Evolutionary conservation across 2,797 vertebrate genomes (phyloP), one percentile per base, ranked within the genome.

Genomic region (Cottoperca gobio): DNA sequence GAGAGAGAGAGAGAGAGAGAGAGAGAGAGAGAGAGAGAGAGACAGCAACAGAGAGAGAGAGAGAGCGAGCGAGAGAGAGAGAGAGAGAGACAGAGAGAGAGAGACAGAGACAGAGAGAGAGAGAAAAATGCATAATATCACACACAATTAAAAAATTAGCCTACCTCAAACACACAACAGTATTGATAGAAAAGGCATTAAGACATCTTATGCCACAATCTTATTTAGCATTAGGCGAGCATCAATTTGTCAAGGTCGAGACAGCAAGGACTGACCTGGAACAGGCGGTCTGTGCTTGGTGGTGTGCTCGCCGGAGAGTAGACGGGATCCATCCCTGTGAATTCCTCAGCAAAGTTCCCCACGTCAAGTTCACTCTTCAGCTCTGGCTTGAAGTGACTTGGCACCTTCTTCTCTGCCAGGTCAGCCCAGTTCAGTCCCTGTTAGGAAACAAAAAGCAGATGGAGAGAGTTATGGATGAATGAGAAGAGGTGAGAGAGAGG

Each of bases 311-410:
- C 95, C 0, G 97, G 97, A 6, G 97, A 98, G 87, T 98, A 97
- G 35, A 97, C 95, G 0, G 97, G 97, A 42, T 97, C 97, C 94
- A 97, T 96, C 61, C 96, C 95, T 0, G 97, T 98, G 85, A 98
- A 98, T 83, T 98, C 97, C 78, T 98, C 97, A 0, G 97, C 95
- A 76, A 98, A 98, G 92, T 98, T 98, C 45, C 97, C 96, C 35
- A 96, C 95, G 0, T 98, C 97, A 2, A 98, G 94, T 83, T 98
- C 97, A 2, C 92, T 96, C 55, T 97, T 96, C 62, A 98, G 94
- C 76, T 97, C 96, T 2, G 97, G 97, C 69, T 93, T 95, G 84
- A 98, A 98, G 0, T 97, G 97, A 68, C 96, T 96, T 1, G 82
- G 19, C 45, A 98, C 71, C 73, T 95, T 96, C 83, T 96, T 96